Base-by-base conservation (phyloP, 2,113 vertebrate species). In the Pluvianellus socialis region DNA sequence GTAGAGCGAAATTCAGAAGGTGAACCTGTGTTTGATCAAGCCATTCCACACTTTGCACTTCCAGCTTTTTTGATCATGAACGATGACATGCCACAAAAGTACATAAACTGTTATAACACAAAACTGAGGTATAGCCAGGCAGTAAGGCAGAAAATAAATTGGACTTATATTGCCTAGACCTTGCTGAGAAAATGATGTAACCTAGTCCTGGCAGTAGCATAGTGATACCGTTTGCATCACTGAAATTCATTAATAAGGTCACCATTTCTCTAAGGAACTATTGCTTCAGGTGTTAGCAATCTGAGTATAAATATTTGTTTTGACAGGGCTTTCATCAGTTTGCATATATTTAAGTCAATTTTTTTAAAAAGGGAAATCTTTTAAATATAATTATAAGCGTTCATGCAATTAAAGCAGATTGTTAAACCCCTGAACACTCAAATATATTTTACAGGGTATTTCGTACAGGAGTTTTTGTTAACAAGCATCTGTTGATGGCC, bases 211-310 rank as follows among this genome's bases (percentile, higher is more conserved):
- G 74, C 62, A 79, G 68, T 24, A 79, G 79, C 56, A 72, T 3
- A 71, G 62, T 21, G 17, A 73, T 85, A 76, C 42, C n/a, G 32
- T 88, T 95, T 90, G 53, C 3, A 0, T 86, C 91, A 88, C 72
- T 66, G 76, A 86, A 94, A 92, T 84, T 83, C 47, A 66, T 80
- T 85, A 88, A 65, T 90, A 92, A 91, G 84, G 62, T 96, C 71
- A 88, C 26, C 6, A 49, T 93, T 94, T 91, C 81, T 85, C 63
- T 83, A 47, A 85, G 84, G 84, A 94, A 26, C 20, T 62, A 19
- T 62, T 79, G 58, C 58, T 92, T 90, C 86, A 70, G 32, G 58
- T 91, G 66, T 73, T 82, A 73, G 68, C 53, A 91, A 94, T 79
- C 72, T 40, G 55, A 82, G 10, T 42, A 14, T 75, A 92, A 87